These are phyloP conservation scores for Microplitis manilae DNA, from an alignment of 2,888 invertebrate species.

Conservation along the genomic window DNA sequence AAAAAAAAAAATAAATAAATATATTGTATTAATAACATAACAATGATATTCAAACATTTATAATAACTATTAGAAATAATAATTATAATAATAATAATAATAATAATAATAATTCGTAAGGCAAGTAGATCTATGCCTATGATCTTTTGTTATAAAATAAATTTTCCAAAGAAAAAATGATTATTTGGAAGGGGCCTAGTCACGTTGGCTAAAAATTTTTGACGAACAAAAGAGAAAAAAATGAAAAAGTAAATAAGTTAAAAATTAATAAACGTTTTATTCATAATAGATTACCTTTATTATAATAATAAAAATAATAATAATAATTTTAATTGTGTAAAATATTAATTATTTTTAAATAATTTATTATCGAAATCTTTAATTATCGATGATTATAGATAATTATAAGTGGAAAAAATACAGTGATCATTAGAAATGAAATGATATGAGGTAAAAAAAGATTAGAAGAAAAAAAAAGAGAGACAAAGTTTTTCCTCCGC, in stretches of 20 bases:
- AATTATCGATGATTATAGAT: slow-evolving; percentile 5
- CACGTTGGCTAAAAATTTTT: slow-evolving; percentile 16
- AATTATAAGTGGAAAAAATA: slow-evolving; percentile 11
- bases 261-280: slow-evolving; percentile 14
- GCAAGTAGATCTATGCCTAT: not conserved
- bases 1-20: not conserved
- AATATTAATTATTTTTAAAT: slow-evolving; percentile 20
- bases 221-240: slow-evolving; percentile 44
- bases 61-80: not conserved
- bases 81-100: not conserved
- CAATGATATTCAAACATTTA: not conserved
- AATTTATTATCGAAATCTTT: slow-evolving; percentile 18
- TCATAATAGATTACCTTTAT: slow-evolving; percentile 16
- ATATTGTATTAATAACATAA: slow-evolving; percentile 2
- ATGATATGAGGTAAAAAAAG: slow-evolving; percentile 25
- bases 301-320: slow-evolving; percentile 7
- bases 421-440: not conserved
- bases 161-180: slow-evolving; percentile 3
- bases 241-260: slow-evolving; percentile 39
- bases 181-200: slow-evolving; percentile 11
- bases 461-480: slow-evolving; percentile 40
- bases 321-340: slow-evolving; percentile 9
- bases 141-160: slow-evolving; percentile 12
- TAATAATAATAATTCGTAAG: not conserved
- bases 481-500: slow-evolving; percentile 35